phyloP scores from a whole-genome alignment of 2,888 invertebrate genomes.

The Campoplex nolae region DNA sequence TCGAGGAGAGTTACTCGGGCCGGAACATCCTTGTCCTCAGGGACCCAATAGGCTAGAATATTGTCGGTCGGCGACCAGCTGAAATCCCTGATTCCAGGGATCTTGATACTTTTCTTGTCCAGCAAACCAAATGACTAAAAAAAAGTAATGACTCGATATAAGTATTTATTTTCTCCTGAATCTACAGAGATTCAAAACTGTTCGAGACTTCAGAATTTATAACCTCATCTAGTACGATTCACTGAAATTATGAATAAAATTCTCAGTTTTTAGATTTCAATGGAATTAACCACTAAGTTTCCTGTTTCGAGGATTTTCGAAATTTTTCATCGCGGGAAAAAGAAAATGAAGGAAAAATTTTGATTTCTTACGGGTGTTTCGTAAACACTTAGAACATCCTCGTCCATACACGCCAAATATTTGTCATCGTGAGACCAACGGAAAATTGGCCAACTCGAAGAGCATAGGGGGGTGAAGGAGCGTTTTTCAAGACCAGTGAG shows the following conservation, averaged over 20 bases:
- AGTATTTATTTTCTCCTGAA: too few species aligned
- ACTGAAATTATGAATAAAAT: not conserved
- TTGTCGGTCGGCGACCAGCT: conserved; percentile 99
- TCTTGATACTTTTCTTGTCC: conserved; percentile 97
- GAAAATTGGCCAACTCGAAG: conserved; percentile 96
- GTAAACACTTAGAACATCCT: conserved; percentile 95
- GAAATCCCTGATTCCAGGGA: conserved; percentile 96
- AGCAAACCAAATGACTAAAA: conserved; percentile 93
- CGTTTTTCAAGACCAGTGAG: conserved; percentile 97
- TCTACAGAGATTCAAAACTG: too few species aligned
- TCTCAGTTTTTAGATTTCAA: not conserved
- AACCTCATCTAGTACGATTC: too few species aligned
- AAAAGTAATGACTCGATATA: not conserved
- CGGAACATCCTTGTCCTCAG: conserved; percentile 98
- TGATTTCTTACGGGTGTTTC: conserved; percentile 92
- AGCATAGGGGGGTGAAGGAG: conserved; percentile 93
- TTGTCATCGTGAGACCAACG: conserved; percentile 99
- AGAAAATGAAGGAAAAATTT: not conserved
- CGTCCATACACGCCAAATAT: conserved; percentile 95
- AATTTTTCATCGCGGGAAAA: not conserved
- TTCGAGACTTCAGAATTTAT: too few species aligned
- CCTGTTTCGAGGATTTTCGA: too few species aligned
- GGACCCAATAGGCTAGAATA: conserved; percentile 98
- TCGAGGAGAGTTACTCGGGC: conserved; percentile 97
- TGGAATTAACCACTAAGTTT: too few species aligned